Base-by-base conservation (phyloP, 2,113 vertebrate species). In the Pomatorhinus ruficollis region DNA sequence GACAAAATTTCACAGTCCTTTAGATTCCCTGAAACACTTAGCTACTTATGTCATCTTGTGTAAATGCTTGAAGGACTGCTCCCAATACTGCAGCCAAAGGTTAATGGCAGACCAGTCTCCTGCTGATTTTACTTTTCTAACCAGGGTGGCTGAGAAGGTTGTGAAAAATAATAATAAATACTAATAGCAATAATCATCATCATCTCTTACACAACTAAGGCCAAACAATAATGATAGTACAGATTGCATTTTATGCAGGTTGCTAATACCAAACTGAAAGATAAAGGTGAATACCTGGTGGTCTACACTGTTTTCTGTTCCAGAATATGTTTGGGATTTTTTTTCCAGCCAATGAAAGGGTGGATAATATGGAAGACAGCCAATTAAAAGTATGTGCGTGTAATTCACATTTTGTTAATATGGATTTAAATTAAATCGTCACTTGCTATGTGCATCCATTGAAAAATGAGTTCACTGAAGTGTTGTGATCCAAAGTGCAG, bases 1-100 rank as follows among this genome's bases (percentile, higher is more conserved):
- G 93, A 83, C 63, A 81, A 82, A 94, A 95, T 89, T 95, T 97
- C 92, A 87, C 70, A 86, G 83, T 89, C 76, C 61, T 94, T 78
- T 84, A 86, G 49, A 57, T 81, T 93, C 92, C 92, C 88, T 92
- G 95, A 87, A 84, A 93, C 93, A 92, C 61, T 96, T 88, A 86
- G 47, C 79, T 72, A 86, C 88, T 94, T 89, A 83, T 83, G 80
- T 95, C 83, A 82, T 92, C 85, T 68, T 78, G 68, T 87, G 60
- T 71, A 89, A 94, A 86, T 70, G 76, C 68, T 80, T 83, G 57
- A 81, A 90, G 52, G 61, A 54, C 83, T 84, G 64, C 56, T 94
- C 40, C 50, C 81, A 72, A 3, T 87, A 68, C 31, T 68, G 19
- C 39, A 94, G 35, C 35, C 72, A 90, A 78, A 96, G 92, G 88